phyloP scores from a whole-genome alignment of 2,797 vertebrate genomes.

The Leontocebus nigricollis region DNA sequence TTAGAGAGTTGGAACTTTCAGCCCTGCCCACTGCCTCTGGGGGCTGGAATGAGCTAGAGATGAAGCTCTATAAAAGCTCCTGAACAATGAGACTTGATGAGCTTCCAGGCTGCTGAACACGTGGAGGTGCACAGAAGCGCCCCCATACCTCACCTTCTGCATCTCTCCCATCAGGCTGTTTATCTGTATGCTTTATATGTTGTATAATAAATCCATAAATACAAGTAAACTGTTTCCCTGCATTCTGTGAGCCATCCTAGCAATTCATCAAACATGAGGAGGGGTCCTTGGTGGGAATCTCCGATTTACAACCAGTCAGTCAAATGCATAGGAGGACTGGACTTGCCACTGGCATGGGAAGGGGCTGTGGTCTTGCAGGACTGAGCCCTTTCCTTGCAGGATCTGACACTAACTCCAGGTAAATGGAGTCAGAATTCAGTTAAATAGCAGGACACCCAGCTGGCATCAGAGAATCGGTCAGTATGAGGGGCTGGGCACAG shows the following conservation, averaged over 20 bases:
- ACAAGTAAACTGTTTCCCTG: not conserved
- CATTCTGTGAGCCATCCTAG: not conserved
- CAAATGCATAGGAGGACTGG: not conserved
- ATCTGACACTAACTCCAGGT: not conserved
- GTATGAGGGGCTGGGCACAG: not conserved
- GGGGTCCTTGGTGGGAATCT: not conserved
- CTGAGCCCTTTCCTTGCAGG: not conserved
- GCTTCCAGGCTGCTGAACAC: not conserved
- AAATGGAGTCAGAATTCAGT: not conserved
- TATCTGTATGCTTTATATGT: not conserved
- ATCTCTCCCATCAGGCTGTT: not conserved
- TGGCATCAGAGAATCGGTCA: not conserved
- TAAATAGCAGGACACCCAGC: not conserved
- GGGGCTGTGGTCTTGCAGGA: not conserved
- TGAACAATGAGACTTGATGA: not conserved
- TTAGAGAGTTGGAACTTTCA: not conserved
- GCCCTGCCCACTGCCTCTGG: not conserved
- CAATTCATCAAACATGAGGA: not conserved
- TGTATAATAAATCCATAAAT: not conserved
- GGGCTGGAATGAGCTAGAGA: not conserved
- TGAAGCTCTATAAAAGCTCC: not conserved
- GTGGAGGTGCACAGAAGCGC: not conserved
- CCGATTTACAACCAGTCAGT: no score
- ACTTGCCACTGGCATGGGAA: not conserved
- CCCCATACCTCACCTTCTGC: accelerated